These are phyloP conservation scores for Chymomyza caudatula DNA, from an alignment of 2,888 invertebrate species.

Conservation along the genomic window DNA sequence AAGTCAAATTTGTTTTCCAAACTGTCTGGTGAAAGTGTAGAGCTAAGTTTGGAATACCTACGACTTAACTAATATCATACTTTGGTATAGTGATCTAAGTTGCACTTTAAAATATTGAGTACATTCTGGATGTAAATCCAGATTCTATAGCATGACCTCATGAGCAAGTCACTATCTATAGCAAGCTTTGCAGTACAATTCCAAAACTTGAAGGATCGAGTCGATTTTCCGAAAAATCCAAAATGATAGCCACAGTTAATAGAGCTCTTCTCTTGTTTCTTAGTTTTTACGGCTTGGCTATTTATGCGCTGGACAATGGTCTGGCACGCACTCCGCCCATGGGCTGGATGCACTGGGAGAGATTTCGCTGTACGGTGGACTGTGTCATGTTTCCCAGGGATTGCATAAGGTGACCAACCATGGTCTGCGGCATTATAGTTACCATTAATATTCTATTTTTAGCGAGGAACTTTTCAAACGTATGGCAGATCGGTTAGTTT, in stretches of 20 bases:
- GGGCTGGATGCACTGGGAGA: background rate
- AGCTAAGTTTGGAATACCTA: too few species aligned
- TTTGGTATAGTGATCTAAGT: too few species aligned
- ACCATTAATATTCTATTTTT: background rate
- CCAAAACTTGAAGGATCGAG: conserved; percentile 29
- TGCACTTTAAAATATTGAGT: too few species aligned
- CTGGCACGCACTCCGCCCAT: background rate
- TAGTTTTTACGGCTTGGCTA: background rate
- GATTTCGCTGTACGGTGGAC: background rate
- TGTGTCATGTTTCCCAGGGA: background rate
- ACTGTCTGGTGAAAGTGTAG: too few species aligned
- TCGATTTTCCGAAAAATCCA: background rate
- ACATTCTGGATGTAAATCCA: too few species aligned
- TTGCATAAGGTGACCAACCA: background rate
- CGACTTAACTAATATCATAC: too few species aligned
- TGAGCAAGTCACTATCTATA: too few species aligned
- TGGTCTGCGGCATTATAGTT: background rate
- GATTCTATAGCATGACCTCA: background rate
- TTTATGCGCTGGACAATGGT: background rate
- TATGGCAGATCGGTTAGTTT: conserved; percentile 78
- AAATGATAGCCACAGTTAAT: background rate
- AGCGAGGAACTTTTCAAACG: background rate
- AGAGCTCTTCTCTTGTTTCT: background rate
- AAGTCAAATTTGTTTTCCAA: too few species aligned
- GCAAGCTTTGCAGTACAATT: too few species aligned